Evolutionary conservation across 1,140 invertebrate species (phyloP), one percentile per base, ranked within the genome.

Genomic region (Lethocerus indicus): DNA sequence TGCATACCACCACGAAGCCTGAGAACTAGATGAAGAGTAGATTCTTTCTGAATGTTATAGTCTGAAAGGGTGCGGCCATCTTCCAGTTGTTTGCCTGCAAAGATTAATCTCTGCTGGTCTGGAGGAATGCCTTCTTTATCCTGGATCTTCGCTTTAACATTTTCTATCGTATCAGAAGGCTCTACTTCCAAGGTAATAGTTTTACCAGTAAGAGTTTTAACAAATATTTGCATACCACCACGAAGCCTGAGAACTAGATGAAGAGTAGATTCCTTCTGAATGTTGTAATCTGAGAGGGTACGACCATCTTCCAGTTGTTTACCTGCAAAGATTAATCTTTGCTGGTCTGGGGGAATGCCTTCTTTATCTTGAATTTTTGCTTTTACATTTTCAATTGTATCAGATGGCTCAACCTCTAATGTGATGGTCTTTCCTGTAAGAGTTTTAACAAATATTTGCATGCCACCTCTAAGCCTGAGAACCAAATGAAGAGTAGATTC

Each of bases 381-480:
- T 49, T 75, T 77, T 2, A 93, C 87, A 82, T 92, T 89, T 68
- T 92, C 86, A 62, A 93, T 92, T 21, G 88, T 90, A 65, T 93
- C 87, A 37, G 82, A 87, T 24, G 79, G 78, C 63, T 93, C 87
- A 57, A 92, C 81, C 54, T 83, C 79, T 21, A 83, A 59, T 0
- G 81, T 73, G 45, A 75, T 74, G 14, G 81, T 85, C 57, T 86
- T 83, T 0, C 83, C 83, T n/a, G 79, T 82, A 0, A 76, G 61
- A 21, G 75, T 81, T 67, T 92, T 92, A 12, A 93, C 88, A 66
- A 93, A 92, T 61, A 92, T 55, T 78, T 72, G 81, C 79, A 71
- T 87, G 56, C 55, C 60, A 44, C 80, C 81, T 56, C 74, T 62
- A 7, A 83, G 66, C 49, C 75, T 64, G 7, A 79, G 63, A 9